Base-by-base conservation (phyloP, 2,888 invertebrate genomes). In the Troilus luridus region DNA sequence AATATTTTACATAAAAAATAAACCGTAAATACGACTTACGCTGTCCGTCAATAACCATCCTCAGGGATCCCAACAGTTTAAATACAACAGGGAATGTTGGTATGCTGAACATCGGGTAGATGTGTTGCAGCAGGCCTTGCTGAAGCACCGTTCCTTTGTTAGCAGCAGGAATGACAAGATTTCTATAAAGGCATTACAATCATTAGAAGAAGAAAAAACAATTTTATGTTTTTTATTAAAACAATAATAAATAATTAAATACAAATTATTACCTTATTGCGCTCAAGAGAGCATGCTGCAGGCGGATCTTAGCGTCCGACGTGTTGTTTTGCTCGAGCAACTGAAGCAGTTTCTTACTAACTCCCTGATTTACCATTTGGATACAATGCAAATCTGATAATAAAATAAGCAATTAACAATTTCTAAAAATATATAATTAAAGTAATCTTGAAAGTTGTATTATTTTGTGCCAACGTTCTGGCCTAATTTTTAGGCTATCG, bases 1-100 rank as follows among this genome's bases (percentile, higher is more conserved):
- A 41, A 41, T 41, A 41, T 41, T 41, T 41, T 41, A 67, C 24
- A 24, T 62, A 6, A 62, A n/a, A 17, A 27, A 8, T 27, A 77
- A 21, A 14, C 27, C 9, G 72, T 7, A 56, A 59, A 54, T 27
- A 59, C 27, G 27, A 88, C 92, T 94, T 93, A 97, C 97, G 96
- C 95, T 97, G 97, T 58, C 97, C 97, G 94, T 98, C 98, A 2
- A 98, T 96, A 77, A 98, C 96, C 96, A 98, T 98, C 91, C 98
- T 95, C 0, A 98, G 94, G 0, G 98, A 97, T 7, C 98, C 98
- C 90, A 98, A 94, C 92, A 98, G 95, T 94, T 98, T 98, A 93
- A 98, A 98, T 10, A 97, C 97, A 2, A 98, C 98, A 58, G 97
- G 96, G 92, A 94, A 94, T 91, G 96, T 96, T 92, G 97, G 97